Conservation (phyloP, 2,797 vertebrate genomes). For the Cynopterus sphinx region DNA sequence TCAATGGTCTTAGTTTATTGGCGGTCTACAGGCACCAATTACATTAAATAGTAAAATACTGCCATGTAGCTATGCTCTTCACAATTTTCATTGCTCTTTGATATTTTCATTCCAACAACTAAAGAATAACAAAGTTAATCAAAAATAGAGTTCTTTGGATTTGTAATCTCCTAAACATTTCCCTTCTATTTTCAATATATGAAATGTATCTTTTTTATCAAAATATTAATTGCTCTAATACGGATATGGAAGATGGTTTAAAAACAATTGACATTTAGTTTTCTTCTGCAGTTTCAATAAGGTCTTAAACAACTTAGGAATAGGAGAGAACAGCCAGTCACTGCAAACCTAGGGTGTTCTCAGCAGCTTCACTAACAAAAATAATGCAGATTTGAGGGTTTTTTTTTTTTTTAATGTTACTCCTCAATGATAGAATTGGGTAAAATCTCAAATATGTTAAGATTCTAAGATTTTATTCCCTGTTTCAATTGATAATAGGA, state of each 20-base stretch:
- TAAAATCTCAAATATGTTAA: not conserved
- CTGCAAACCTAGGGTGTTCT: not conserved
- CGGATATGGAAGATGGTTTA: not conserved
- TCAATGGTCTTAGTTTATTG: not conserved
- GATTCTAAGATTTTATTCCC: not conserved
- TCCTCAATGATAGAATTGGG: not conserved
- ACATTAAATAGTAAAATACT: constrained; percentile 32
- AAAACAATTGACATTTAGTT: not conserved
- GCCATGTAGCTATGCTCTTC: not conserved
- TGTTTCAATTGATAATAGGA: not conserved
- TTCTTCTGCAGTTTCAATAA: not conserved
- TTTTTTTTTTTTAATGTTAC: not conserved
- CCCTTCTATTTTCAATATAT: not conserved
- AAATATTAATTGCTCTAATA: not conserved
- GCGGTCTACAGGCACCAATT: not conserved
- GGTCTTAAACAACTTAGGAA: not conserved
- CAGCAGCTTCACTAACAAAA: not conserved
- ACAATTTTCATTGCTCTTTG: not conserved
- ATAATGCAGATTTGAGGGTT: not conserved
- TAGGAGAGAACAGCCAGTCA: not conserved
- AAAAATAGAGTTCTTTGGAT: not conserved
- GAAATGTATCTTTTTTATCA: not conserved
- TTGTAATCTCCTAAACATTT: not conserved
- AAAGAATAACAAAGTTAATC: constrained; percentile 33
- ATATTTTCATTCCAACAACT: constrained; percentile 44